phyloP scores from a whole-genome alignment of 1,140 invertebrate genomes.

The Dolichoris vasculosae region DNA sequence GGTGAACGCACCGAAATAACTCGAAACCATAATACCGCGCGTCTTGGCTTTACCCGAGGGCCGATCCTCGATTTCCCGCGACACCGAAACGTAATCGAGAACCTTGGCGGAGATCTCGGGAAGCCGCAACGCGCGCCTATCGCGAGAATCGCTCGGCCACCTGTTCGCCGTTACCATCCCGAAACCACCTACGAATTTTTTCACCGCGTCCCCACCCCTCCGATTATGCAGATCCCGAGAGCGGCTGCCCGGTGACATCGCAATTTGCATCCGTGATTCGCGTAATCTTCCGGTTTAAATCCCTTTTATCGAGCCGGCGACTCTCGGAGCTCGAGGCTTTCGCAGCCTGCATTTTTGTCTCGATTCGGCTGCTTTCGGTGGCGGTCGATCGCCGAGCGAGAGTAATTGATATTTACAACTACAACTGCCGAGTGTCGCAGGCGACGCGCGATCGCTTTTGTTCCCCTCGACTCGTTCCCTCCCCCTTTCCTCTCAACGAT shows the following conservation, averaged over 20 bases:
- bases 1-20: constrained; percentile 7
- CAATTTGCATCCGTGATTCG: constrained; percentile 52
- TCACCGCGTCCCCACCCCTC: neutral
- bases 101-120: neutral
- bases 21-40: constrained; percentile 11
- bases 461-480: neutral
- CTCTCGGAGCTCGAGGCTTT: no score
- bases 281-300: constrained; percentile 43
- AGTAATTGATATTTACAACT: constrained; percentile 47
- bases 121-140: neutral
- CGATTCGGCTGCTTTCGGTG: no score
- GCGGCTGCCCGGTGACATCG: constrained; percentile 32
- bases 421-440: neutral
- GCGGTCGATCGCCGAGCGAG: neutral
- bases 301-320: neutral
- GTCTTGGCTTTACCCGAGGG: neutral
- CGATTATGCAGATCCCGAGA: neutral
- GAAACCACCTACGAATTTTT: neutral
- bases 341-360: no score
- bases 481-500: neutral
- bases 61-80: neutral
- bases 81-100: constrained; percentile 14
- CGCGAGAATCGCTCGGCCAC: neutral
- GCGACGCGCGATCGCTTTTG: neutral
- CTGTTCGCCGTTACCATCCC: neutral